Evolutionary conservation across 2,797 vertebrate genomes (phyloP).

Genomic region (Neosilurus mollespiculum): DNA sequence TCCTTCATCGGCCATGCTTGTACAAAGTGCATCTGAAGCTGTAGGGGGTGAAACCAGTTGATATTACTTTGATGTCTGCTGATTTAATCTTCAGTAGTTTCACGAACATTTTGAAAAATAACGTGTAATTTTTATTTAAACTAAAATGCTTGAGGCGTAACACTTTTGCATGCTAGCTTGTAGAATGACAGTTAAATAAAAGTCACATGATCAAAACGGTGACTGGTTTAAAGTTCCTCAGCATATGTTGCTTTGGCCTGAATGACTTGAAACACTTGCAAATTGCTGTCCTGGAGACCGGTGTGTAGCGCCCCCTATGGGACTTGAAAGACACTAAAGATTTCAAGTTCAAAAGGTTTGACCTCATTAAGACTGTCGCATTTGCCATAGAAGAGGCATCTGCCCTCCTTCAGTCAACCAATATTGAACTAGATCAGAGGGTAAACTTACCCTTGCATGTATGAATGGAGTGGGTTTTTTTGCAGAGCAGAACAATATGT

Average conservation of each 20-base stretch:
- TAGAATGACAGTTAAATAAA: neutral
- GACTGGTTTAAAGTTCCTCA: neutral
- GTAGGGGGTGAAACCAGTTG: neutral
- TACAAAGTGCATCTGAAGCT: constrained; percentile 2
- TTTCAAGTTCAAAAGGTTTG: neutral
- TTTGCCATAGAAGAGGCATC: constrained; percentile 3
- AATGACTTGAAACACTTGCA: neutral
- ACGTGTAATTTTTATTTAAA: neutral
- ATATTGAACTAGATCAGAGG: neutral
- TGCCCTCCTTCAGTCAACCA: neutral
- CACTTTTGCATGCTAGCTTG: neutral
- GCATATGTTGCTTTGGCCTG: neutral
- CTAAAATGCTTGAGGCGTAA: neutral
- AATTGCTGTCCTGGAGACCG: neutral
- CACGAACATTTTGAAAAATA: neutral
- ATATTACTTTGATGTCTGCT: neutral
- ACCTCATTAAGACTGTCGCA: constrained; percentile 15
- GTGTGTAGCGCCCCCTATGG: constrained; percentile 25
- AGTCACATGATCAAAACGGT: neutral
- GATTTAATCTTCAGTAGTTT: neutral
- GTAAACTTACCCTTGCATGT: neutral
- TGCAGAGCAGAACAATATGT: neutral
- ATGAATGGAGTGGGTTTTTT: neutral
- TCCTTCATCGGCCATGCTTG: neutral
- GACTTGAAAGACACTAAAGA: neutral